phyloP scores from a whole-genome alignment of 2,797 vertebrate genomes.

The Jordanella pulchra region DNA sequence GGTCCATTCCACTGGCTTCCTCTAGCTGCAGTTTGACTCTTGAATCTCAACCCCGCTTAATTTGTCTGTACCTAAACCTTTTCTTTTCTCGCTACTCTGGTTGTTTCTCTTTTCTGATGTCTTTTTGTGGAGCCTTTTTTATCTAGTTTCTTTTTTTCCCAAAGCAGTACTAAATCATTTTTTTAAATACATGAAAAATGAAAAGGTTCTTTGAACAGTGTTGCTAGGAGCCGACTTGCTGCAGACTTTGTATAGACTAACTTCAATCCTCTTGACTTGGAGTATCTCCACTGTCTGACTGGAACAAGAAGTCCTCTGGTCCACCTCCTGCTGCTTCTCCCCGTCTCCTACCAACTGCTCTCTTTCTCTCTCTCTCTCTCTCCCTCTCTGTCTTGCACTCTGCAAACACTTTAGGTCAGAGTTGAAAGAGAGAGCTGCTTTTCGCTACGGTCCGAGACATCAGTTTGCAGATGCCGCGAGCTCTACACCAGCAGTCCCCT shows the following conservation, averaged over 20 bases:
- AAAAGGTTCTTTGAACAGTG: conserved; percentile 9
- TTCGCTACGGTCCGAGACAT: conserved; percentile 42
- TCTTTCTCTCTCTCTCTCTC: conserved; percentile 29
- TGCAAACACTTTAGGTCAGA: conserved; percentile 64
- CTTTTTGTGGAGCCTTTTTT: conserved; percentile 27
- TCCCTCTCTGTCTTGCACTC: conserved; percentile 26
- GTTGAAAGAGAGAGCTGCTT: conserved; percentile 60
- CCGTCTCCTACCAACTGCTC: conserved; percentile 16
- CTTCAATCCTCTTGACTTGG: conserved; percentile 26
- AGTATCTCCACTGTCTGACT: conserved; percentile 39
- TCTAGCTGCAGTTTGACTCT: conserved; percentile 68
- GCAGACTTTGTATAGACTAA: conserved; percentile 34
- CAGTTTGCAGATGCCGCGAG: conserved; percentile 36
- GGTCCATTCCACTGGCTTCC: conserved; percentile 85
- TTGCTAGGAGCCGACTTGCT: conserved; percentile 27
- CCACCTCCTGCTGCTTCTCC: conserved; percentile 54
- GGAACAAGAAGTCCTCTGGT: conserved; percentile 51
- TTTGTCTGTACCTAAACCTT: conserved; percentile 8
- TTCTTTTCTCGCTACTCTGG: conserved; percentile 16
- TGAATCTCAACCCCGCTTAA: conserved; percentile 12
- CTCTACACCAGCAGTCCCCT: conserved; percentile 40
- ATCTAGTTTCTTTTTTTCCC: conserved; percentile 19
- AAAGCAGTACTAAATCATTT: conserved; percentile 28
- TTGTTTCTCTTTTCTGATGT: conserved; percentile 28
- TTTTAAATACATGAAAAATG: conserved; percentile 8